Percentiles rank a stretch among this genome's conserved stretches.
Evolutionary conservation across 2,888 invertebrate species (phyloP).

Genomic region (Drosophila meridionalis): DNA sequence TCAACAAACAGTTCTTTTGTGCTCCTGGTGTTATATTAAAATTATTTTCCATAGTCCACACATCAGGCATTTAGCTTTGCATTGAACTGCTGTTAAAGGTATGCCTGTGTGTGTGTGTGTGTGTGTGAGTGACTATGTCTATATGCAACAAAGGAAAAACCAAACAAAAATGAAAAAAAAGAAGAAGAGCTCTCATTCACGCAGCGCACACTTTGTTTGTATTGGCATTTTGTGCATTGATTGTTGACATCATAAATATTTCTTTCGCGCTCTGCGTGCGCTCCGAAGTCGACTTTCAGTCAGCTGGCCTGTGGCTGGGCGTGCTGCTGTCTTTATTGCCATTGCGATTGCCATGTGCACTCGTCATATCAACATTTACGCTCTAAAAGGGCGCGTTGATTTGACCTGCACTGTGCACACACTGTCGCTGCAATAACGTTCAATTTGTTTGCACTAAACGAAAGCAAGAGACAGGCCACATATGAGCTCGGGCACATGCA

Average conservation of each 20-base stretch:
- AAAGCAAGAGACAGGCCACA: not conserved
- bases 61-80: not conserved
- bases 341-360: not conserved
- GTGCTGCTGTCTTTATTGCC: not conserved
- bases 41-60: not conserved
- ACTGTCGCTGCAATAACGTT: constrained; percentile 60
- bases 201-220: not conserved
- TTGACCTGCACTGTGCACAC: constrained; percentile 6
- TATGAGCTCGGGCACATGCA: constrained; percentile 3
- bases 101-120: not conserved
- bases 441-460: constrained; percentile 48
- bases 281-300: not conserved
- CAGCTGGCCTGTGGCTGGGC: not conserved
- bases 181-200: not conserved
- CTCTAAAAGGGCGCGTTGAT: constrained; percentile 53
- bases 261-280: not conserved
- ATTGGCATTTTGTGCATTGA: constrained; percentile 25
- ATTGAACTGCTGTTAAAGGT: not conserved
- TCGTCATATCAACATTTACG: constrained; percentile 50
- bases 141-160: not conserved
- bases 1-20: not conserved
- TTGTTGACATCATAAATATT: constrained; percentile 17
- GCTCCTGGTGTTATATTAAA: not conserved
- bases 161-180: not conserved
- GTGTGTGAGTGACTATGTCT: not conserved